Evolutionary conservation across 2,113 vertebrate species (phyloP).

Genomic region (Melanostigma gelatinosum): DNA sequence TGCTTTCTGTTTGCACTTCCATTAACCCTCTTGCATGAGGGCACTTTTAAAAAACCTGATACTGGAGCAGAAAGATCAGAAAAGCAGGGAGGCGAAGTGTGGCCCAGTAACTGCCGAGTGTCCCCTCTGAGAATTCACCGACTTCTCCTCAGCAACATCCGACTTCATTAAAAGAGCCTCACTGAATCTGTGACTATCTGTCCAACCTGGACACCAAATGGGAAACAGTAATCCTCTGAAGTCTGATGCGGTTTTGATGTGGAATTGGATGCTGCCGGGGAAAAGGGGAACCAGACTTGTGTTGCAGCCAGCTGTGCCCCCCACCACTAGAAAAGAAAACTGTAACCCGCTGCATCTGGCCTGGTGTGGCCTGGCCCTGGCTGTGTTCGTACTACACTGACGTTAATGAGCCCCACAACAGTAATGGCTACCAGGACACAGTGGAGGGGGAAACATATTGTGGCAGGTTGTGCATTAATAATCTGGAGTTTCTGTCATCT

Average conservation of each 20-base stretch:
- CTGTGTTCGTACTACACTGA: slow-evolving; percentile 51
- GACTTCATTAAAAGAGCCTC: slow-evolving; percentile 33
- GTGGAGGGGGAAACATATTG: slow-evolving; percentile 14
- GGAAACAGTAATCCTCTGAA: slow-evolving; percentile 42
- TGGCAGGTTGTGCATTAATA: slow-evolving; percentile 36
- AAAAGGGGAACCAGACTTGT: slow-evolving; percentile 57
- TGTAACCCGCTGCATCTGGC: slow-evolving; percentile 66
- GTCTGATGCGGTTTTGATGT: slow-evolving; percentile 70
- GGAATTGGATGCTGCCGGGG: slow-evolving; percentile 63
- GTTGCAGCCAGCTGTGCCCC: slow-evolving; percentile 60
- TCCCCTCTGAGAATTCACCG: slow-evolving; percentile 11
- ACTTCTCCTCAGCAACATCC: slow-evolving; percentile 6
- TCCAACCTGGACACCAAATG: slow-evolving; percentile 50
- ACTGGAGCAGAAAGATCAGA: slow-evolving; percentile 17
- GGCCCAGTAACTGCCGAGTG: slow-evolving; percentile 27
- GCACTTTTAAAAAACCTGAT: slow-evolving; percentile 6
- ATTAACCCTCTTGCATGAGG: slow-evolving; percentile 28
- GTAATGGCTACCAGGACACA: slow-evolving; percentile 64
- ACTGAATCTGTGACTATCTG: slow-evolving; percentile 26
- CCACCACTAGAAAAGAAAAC: slow-evolving; percentile 29
- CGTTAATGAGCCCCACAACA: slow-evolving; percentile 66
- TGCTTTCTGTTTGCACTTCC: slow-evolving; percentile 38
- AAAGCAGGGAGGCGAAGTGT: slow-evolving; percentile 18
- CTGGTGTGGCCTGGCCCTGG: slow-evolving; percentile 60
- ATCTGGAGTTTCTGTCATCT: slow-evolving; percentile 22